phyloP scores from a whole-genome alignment of 2,888 invertebrate species.

The Orchestes rusci region DNA sequence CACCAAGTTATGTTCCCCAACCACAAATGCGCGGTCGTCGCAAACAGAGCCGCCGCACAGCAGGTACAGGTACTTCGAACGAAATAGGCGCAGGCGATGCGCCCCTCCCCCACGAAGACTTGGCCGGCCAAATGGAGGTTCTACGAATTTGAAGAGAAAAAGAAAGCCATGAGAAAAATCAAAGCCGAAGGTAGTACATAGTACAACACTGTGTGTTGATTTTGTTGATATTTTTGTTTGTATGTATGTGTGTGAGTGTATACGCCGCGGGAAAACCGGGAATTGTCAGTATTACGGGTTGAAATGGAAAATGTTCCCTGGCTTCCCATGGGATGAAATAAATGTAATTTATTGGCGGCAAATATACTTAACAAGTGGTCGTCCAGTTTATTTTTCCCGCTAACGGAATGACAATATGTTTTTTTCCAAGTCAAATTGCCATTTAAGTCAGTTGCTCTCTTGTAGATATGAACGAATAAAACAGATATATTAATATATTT shows the following conservation, averaged over 20 bases:
- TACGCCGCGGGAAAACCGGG: too few species aligned
- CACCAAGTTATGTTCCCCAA: slow-evolving; percentile 23
- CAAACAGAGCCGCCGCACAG: slow-evolving; percentile 2
- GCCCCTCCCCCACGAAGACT: slow-evolving; percentile 36
- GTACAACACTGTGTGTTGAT: too few species aligned
- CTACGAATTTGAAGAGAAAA: slow-evolving; percentile 36
- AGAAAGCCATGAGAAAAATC: background rate
- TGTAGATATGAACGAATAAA: slow-evolving; percentile 22
- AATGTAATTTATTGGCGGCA: slow-evolving; percentile 16
- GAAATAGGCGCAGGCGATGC: slow-evolving; percentile 44
- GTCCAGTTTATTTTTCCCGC: slow-evolving; percentile 15
- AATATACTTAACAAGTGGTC: slow-evolving; percentile 21
- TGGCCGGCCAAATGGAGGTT: slow-evolving; percentile 40
- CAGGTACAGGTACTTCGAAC: slow-evolving; percentile 21
- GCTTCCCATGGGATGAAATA: too few species aligned
- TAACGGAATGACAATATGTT: background rate
- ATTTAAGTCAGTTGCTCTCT: slow-evolving; percentile 22
- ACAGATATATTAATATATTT: slow-evolving; percentile 23
- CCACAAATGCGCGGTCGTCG: slow-evolving; percentile 8
- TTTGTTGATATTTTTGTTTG: too few species aligned
- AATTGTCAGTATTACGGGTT: too few species aligned
- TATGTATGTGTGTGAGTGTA: too few species aligned
- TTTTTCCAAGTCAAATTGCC: slow-evolving; percentile 1
- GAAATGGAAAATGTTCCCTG: too few species aligned
- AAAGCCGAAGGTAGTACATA: too few species aligned